Percentiles rank a stretch among this genome's conserved stretches.
These are phyloP conservation scores for Operophtera brumata DNA, from an alignment of 2,888 invertebrate genomes.

Conservation along the genomic window DNA sequence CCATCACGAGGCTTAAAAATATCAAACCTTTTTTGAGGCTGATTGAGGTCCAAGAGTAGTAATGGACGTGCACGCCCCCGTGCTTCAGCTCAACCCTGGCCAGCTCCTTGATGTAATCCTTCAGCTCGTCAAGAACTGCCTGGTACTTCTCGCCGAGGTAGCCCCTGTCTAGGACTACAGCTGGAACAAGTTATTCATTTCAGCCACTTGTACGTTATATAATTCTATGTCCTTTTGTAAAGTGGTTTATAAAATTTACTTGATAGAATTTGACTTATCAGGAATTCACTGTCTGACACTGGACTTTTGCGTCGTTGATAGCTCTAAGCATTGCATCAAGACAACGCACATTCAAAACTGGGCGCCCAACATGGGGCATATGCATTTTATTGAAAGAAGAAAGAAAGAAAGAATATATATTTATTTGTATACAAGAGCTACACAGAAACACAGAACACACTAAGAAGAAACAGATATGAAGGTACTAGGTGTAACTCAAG, in stretches of 20 bases:
- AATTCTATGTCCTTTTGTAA: neutral
- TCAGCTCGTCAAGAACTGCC: constrained; percentile 76
- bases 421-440: no score
- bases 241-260: neutral
- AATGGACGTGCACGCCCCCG: constrained; percentile 85
- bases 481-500: no score
- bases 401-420: no score
- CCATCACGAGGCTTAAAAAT: neutral
- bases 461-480: no score
- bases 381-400: no score
- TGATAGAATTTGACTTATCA: no score
- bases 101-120: constrained; percentile 82
- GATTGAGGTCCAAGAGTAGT: constrained; percentile 84
- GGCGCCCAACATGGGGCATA: constrained; percentile 1
- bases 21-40: constrained; percentile 84
- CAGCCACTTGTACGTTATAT: no score
- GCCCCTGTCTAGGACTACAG: constrained; percentile 85
- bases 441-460: no score
- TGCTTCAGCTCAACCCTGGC: constrained; percentile 83
- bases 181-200: constrained; percentile 58
- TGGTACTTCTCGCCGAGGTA: constrained; percentile 84
- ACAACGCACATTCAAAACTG: neutral
- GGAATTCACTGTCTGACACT: no score
- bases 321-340: no score
- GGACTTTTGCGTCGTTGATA: no score